These are phyloP conservation scores for Teleiodes luculella DNA, from an alignment of 2,888 invertebrate species.

Conservation along the genomic window DNA sequence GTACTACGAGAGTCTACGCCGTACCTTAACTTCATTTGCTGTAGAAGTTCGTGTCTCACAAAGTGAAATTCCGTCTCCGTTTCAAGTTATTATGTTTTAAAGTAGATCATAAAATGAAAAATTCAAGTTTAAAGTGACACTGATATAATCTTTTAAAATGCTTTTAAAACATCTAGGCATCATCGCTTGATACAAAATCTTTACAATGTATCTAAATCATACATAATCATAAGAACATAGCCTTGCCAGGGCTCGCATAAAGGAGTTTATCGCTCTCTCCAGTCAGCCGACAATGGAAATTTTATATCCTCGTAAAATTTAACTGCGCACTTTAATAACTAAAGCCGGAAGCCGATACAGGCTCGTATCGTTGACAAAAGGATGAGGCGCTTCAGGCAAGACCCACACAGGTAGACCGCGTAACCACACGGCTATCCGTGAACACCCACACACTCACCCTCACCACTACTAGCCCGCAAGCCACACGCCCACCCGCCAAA, in stretches of 20 bases:
- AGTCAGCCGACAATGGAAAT: constrained; percentile 61
- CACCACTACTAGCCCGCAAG: constrained; percentile 61
- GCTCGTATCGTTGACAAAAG: constrained; percentile 75
- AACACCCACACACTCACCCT: constrained; percentile 41
- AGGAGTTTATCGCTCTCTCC: constrained; percentile 45
- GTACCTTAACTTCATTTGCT: background rate
- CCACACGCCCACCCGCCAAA: constrained; percentile 78
- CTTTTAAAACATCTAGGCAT: too few species aligned
- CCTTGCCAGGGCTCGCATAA: constrained; percentile 36
- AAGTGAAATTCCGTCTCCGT: too few species aligned
- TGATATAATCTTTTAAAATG: too few species aligned
- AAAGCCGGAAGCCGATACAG: constrained; percentile 68
- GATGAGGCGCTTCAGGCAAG: constrained; percentile 40
- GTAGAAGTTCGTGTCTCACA: too few species aligned
- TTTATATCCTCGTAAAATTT: constrained; percentile 69
- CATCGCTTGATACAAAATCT: background rate
- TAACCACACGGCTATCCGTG: constrained; percentile 46
- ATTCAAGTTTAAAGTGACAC: too few species aligned
- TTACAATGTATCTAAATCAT: constrained; percentile 2
- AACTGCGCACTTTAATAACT: constrained; percentile 73
- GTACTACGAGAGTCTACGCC: background rate
- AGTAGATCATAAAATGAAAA: too few species aligned
- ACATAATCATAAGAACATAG: constrained; percentile 1
- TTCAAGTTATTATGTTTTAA: too few species aligned
- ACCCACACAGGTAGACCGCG: constrained; percentile 54